phyloP scores from a whole-genome alignment of 2,888 invertebrate genomes.

The Nezara viridula region DNA sequence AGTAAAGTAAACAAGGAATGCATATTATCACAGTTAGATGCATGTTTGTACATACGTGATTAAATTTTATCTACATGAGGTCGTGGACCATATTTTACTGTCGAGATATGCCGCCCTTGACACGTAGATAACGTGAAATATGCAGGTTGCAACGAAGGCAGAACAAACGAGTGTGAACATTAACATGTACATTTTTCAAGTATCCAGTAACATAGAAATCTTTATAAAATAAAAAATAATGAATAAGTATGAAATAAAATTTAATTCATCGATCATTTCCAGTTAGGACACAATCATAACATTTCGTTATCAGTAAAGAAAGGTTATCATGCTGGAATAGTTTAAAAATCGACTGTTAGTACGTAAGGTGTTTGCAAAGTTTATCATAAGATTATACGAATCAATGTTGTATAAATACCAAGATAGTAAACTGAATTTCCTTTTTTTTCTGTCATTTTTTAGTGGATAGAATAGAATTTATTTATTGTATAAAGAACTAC shows the following conservation, averaged over 20 bases:
- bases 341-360: no score
- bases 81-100: slow-evolving; percentile 9
- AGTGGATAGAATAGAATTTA: no score
- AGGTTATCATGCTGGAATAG: no score
- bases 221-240: no score
- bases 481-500: no score
- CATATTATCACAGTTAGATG: neutral
- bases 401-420: neutral
- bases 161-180: neutral
- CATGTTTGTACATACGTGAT: neutral
- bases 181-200: neutral
- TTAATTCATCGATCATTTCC: no score
- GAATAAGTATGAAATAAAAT: no score
- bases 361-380: neutral
- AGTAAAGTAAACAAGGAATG: neutral
- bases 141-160: slow-evolving; percentile 11
- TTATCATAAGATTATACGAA: neutral
- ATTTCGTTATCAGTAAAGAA: no score
- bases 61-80: neutral
- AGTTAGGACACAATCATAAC: no score
- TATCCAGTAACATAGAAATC: neutral
- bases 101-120: neutral
- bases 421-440: neutral
- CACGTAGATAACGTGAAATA: neutral
- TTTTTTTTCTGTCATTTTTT: no score